Percentiles rank a stretch among this genome's conserved stretches.
Conservation (phyloP, 2,888 invertebrate genomes). For the Athalia circularis region DNA sequence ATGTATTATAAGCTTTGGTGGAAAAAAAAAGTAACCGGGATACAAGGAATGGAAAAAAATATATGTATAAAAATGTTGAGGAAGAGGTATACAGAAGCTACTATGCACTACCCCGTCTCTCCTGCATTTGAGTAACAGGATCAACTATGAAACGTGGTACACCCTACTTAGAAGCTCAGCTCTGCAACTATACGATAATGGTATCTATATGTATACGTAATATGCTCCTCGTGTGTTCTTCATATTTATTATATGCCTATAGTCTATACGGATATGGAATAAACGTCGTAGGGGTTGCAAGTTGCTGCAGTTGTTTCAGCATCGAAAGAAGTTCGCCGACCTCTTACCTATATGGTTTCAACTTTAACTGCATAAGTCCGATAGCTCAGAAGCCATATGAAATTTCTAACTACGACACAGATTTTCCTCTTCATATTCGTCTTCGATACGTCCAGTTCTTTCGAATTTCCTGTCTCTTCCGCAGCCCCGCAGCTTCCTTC, state of each 20-base stretch:
- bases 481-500: not conserved
- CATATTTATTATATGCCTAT: too few species aligned
- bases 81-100: slow-evolving; percentile 8
- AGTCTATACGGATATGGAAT: too few species aligned
- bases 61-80: not conserved
- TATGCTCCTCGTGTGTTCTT: too few species aligned
- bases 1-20: not conserved
- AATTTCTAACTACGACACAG: not conserved
- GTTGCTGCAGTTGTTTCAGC: too few species aligned
- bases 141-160: not conserved
- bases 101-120: not conserved
- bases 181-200: not conserved
- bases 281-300: too few species aligned
- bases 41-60: not conserved
- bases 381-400: not conserved
- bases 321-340: too few species aligned
- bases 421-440: slow-evolving; percentile 3
- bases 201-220: not conserved
- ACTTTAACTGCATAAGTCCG: not conserved
- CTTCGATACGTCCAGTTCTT: slow-evolving; percentile 40
- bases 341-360: too few species aligned
- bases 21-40: not conserved
- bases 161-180: too few species aligned
- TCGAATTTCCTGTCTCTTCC: slow-evolving; percentile 3
- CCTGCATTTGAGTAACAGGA: slow-evolving; percentile 21